Base-by-base conservation (phyloP, 2,888 invertebrate genomes). In the Tipula unca region DNA sequence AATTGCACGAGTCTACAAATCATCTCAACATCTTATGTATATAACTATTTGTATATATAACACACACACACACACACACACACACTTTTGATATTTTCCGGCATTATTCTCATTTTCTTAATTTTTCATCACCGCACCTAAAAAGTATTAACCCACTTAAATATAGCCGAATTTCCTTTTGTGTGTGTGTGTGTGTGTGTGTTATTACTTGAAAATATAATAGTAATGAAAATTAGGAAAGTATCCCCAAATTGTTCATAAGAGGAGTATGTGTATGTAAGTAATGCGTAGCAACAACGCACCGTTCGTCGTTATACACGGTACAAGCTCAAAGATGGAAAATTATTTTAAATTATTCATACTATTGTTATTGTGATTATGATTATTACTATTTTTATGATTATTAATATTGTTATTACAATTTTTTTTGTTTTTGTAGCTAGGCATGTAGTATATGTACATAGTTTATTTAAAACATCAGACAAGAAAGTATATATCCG, bases 311-410 rank as follows among this genome's bases (percentile, higher is more conserved):
- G 69, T 69, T 25, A 25, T 20, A 25, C 4, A n/a, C n/a, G 25
- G 20, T 25, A 69, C 8, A 20, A 69, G 8, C 25, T 25, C 20
- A 25, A 69, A 69, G 69, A 69, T 69, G 69, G 69, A 69, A 69
- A 48, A 69, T 69, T 69, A 69, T 69, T 69, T 69, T 69, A 69
- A 69, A 69, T 69, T 69, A 69, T 69, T 69, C 69, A 69, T 69
- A 69, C 69, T 69, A 69, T 69, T 69, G 69, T 69, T 69, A 69
- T 69, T 25, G 69, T 69, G 69, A 69, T 69, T 69, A 69, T 25
- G 69, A 69, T 69, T 69, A 69, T 69, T 69, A 69, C 25, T 69
- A 69, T 69, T 69, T 48, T 69, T 69, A 69, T 69, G 69, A 25
- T 69, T 69, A 69, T 69, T 69, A 25, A 25, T 20, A 69, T 69